phyloP scores from a whole-genome alignment of 2,113 vertebrate genomes.

The Scomber colias region DNA sequence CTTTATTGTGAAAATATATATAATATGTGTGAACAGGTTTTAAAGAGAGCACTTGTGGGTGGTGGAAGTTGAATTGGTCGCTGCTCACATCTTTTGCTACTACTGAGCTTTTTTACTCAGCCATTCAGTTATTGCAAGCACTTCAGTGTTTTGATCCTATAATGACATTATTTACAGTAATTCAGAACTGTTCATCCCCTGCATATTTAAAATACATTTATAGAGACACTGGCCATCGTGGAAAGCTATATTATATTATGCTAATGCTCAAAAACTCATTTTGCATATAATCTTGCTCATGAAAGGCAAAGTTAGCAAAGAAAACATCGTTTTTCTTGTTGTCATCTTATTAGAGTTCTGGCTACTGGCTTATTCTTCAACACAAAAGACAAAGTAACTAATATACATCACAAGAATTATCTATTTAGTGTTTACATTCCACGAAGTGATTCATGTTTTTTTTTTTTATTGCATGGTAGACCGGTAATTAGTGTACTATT shows the following conservation, averaged over 20 bases:
- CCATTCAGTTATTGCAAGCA: slow-evolving; percentile 42
- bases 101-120: slow-evolving; percentile 21
- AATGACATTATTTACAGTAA: slow-evolving; percentile 54
- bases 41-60: slow-evolving; percentile 43
- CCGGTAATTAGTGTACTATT: slow-evolving; percentile 50
- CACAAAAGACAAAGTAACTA: slow-evolving; percentile 17
- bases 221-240: not conserved
- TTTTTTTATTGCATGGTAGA: slow-evolving; percentile 8
- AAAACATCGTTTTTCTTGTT: slow-evolving; percentile 57
- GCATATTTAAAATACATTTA: slow-evolving; percentile 31
- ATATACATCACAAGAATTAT: slow-evolving; percentile 18
- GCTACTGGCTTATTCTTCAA: slow-evolving; percentile 31
- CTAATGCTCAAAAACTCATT: slow-evolving; percentile 55
- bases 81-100: slow-evolving; percentile 12
- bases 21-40: slow-evolving; percentile 46
- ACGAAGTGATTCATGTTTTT: slow-evolving; percentile 51
- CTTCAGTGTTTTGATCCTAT: slow-evolving; percentile 24
- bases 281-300: slow-evolving; percentile 27
- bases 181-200: slow-evolving; percentile 31
- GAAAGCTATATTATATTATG: slow-evolving; percentile 42
- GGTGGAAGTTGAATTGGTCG: slow-evolving; percentile 47
- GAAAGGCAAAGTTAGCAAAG: slow-evolving; percentile 38
- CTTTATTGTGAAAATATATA: slow-evolving; percentile 58
- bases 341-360: slow-evolving; percentile 47
- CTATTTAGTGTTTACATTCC: slow-evolving; percentile 35